Conservation (phyloP, 2,797 vertebrate genomes). For the Prunella strophiata region DNA sequence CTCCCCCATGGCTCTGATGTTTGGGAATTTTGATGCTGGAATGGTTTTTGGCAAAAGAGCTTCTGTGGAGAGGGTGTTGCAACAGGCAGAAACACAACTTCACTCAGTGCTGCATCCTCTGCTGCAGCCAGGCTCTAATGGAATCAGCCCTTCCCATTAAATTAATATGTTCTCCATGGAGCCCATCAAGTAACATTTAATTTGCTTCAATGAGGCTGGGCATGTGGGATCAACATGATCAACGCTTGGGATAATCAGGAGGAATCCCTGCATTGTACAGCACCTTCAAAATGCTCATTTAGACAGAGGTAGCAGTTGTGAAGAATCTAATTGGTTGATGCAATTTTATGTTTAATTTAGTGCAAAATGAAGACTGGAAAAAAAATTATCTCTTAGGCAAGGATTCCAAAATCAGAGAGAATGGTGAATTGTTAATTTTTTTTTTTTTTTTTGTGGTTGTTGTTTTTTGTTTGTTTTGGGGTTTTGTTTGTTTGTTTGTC, state of each 20-base stretch:
- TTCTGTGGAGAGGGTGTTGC: not conserved
- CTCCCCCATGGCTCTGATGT: accelerated
- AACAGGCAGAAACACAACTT: not conserved
- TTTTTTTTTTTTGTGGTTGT: too few relatives aligned
- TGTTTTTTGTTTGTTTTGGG: not conserved
- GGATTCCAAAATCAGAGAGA: not conserved
- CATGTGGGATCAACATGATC: not conserved
- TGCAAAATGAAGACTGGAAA: not conserved
- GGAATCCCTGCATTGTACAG: not conserved
- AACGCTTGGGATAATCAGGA: not conserved
- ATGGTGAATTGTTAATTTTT: not conserved
- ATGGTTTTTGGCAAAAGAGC: not conserved
- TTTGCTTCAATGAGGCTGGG: conserved; percentile 51
- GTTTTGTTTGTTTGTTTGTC: not conserved
- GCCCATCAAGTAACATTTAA: conserved; percentile 76
- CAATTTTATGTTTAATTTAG: not conserved
- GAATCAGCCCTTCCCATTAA: conserved; percentile 66
- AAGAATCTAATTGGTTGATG: not conserved
- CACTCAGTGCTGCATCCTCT: not conserved
- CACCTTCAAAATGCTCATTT: not conserved
- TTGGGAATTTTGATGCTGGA: not conserved
- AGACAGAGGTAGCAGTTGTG: not conserved
- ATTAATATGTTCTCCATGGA: conserved; percentile 70
- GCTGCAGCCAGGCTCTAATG: conserved; percentile 73
- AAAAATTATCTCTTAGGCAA: not conserved